These are phyloP conservation scores for Speoplatyrhinus poulsoni DNA, from an alignment of 2,113 vertebrate species.

Conservation along the genomic window DNA sequence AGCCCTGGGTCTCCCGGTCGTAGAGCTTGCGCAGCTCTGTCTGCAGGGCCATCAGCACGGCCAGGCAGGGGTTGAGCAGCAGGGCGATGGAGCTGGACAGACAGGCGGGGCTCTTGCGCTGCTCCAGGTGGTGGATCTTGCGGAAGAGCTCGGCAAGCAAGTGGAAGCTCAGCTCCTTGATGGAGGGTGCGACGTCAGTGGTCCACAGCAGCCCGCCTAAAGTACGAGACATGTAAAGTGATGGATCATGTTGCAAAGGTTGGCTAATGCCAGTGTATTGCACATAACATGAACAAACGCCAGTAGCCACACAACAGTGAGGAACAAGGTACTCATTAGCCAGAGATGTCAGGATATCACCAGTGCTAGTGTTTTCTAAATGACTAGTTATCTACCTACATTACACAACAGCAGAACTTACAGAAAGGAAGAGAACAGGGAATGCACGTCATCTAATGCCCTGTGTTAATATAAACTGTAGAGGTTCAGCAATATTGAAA, in stretches of 20 bases:
- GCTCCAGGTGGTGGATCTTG: constrained; percentile 89
- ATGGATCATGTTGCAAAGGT: background rate
- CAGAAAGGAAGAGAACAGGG: no score
- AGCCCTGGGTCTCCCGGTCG: constrained; percentile 91
- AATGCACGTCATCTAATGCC: no score
- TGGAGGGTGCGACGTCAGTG: constrained; percentile 89
- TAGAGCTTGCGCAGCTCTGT: constrained; percentile 94
- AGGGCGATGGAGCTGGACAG: constrained; percentile 91
- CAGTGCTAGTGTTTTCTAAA: no score
- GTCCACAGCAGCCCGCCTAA: constrained; percentile 95
- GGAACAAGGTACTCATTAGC: no score
- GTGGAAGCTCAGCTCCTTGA: constrained; percentile 94
- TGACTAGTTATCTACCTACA: no score
- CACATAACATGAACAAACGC: background rate
- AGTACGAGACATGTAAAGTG: background rate
- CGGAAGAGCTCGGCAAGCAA: constrained; percentile 91
- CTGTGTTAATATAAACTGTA: no score
- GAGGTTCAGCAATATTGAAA: no score
- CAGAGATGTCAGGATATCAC: no score
- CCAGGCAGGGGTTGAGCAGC: constrained; percentile 93
- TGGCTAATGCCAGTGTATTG: background rate
- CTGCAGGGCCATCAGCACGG: constrained; percentile 95
- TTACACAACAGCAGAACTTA: no score
- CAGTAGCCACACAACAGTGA: background rate
- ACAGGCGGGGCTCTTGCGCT: constrained; percentile 84